Evolutionary conservation across 2,888 invertebrate species (phyloP), one percentile per base, ranked within the genome.

Genomic region (Pristionchus exspectatus): DNA sequence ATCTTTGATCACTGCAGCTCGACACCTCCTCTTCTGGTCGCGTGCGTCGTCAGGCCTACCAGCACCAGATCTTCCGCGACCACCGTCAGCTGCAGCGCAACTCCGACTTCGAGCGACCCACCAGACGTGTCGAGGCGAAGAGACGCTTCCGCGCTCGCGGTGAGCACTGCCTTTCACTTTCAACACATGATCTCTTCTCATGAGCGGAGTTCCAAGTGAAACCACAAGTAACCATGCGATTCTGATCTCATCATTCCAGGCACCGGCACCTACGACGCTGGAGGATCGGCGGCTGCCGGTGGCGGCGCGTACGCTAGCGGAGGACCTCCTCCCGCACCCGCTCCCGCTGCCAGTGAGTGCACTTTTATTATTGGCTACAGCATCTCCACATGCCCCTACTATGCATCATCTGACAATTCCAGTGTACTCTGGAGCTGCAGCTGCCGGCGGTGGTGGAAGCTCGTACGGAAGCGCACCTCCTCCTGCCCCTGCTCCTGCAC

Each of bases 221-320:
- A 50, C 44, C 10, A 50, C 7, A 7, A 50, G 44, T 38, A 38
- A 5, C 5, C 38, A 38, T 38, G 38, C 38, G 38, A n/a, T n/a
- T n/a, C n/a, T n/a, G n/a, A n/a, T n/a, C n/a, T 38, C 38, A 3
- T 38, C 38, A 38, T 38, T 38, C n/a, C 81, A 83, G 84, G 84
- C 30, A 33, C 84, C 84, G 90, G 84, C n/a, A 81, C 83, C 24
- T 90, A 90, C 83, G 72, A 87, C 21, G 50, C 69, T 14, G 90
- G 90, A 18, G 69, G 27, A 10, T 56, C 85, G 10, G 72, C 54
- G 50, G 85, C 69, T 56, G 87, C 56, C 77, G 74, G 74, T 2
- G 83, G 81, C n/a, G 50, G 27, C 27, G 12, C 27, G 4, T 69
- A 27, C 69, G 63, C 69, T 16, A 16, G 14, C 18, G 54, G 69